Conservation (phyloP, 2,797 vertebrate species). For the Taeniopygia guttata region DNA sequence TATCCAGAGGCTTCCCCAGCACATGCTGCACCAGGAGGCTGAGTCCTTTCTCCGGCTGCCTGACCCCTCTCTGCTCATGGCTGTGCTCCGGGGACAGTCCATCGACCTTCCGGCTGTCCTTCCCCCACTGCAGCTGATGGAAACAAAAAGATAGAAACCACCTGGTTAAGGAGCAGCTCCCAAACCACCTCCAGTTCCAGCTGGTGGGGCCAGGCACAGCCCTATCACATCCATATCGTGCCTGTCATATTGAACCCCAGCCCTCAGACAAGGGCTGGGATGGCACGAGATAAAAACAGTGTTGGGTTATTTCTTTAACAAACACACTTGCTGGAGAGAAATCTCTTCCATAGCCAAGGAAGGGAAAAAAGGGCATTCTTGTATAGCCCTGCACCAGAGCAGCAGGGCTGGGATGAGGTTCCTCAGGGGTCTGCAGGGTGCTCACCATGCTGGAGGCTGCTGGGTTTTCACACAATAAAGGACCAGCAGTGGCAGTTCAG, state of each 20-base stretch:
- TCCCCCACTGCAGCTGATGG: slow-evolving; percentile 59
- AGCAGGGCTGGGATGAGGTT: background rate
- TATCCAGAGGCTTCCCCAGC: slow-evolving; percentile 85
- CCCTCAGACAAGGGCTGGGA: slow-evolving; percentile 23
- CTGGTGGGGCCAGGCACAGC: background rate
- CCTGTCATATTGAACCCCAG: background rate
- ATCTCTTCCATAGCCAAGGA: background rate
- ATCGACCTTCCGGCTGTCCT: background rate
- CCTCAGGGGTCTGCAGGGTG: background rate
- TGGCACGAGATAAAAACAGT: background rate
- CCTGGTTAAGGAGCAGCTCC: background rate
- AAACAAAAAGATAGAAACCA: background rate
- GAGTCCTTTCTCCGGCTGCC: slow-evolving; percentile 79
- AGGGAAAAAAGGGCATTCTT: background rate
- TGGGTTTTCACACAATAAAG: background rate
- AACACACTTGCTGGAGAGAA: slow-evolving; percentile 1
- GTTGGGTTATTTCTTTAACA: slow-evolving; percentile 25
- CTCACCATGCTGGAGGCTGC: background rate
- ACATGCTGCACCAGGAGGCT: slow-evolving; percentile 86
- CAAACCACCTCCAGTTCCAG: background rate
- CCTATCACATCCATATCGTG: background rate
- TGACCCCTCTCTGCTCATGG: background rate
- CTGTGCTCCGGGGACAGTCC: background rate
- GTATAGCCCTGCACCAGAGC: background rate
- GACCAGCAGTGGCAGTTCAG: background rate